Evolutionary conservation across 2,888 invertebrate genomes (phyloP).

Genomic region (Digitonthophagus gazella): DNA sequence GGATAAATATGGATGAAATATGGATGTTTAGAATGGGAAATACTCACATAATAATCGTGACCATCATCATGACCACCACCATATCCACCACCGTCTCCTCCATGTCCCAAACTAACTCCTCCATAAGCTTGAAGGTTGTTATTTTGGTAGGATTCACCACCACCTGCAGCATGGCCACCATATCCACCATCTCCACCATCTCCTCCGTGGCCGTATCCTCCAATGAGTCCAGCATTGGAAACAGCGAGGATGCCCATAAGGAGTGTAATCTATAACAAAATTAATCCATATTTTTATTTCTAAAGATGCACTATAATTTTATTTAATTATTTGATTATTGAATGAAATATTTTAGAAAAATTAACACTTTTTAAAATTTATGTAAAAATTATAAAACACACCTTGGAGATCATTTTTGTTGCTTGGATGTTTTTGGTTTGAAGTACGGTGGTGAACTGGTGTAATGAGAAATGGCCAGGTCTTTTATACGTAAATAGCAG

Average conservation of each 20-base stretch:
- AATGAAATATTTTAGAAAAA: neutral
- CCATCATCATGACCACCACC: constrained; percentile 24
- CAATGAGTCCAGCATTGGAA: constrained; percentile 23
- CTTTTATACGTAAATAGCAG: constrained; percentile 13
- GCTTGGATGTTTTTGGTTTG: constrained; percentile 9
- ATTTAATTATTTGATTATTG: constrained; percentile 1
- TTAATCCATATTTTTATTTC: constrained; percentile 10
- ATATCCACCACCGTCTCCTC: constrained; percentile 17
- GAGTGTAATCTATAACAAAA: constrained; percentile 17
- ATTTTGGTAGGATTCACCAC: constrained; percentile 18
- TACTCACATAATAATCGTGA: constrained; percentile 26
- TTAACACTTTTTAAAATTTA: neutral
- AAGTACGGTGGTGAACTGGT: constrained; percentile 16
- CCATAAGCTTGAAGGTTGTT: constrained; percentile 17
- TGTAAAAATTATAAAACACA: too few species aligned
- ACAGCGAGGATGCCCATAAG: constrained; percentile 18
- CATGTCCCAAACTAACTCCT: constrained; percentile 14
- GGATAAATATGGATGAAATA: too few species aligned
- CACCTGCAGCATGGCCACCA: constrained; percentile 2
- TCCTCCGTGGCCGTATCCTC: constrained; percentile 16
- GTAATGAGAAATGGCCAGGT: neutral
- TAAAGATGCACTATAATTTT: constrained; percentile 17
- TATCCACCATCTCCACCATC: constrained; percentile 7
- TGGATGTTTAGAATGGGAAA: too few species aligned
- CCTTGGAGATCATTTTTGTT: constrained; percentile 25